Evolutionary conservation across 2,797 vertebrate species (phyloP).

Genomic region (Coendou prehensilis): DNA sequence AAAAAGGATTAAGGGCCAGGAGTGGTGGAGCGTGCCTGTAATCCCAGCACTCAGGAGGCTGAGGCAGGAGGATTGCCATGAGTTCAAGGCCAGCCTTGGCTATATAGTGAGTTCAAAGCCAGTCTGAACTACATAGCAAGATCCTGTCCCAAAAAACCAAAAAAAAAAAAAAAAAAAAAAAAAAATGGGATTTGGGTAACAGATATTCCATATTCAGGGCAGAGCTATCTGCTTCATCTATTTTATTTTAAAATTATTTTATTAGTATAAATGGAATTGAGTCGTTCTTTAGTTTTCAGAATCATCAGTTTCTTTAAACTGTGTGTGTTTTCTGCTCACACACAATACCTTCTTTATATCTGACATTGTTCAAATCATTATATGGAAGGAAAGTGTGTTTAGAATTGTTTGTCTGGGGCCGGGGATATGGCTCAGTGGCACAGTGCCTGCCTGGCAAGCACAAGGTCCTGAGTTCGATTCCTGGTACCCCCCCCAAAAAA

Average conservation of each 20-base stretch:
- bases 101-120: neutral
- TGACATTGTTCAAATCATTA: neutral
- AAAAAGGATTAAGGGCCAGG: neutral
- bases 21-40: neutral
- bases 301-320: neutral
- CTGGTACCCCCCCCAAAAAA: too few species aligned
- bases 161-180: too few species aligned
- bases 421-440: too few species aligned
- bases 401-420: neutral
- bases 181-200: conserved; percentile 7
- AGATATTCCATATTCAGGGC: neutral
- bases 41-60: neutral
- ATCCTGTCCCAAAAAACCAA: neutral
- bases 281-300: neutral
- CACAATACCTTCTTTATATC: neutral
- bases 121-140: neutral
- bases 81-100: neutral
- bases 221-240: neutral
- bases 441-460: too few species aligned
- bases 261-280: too few species aligned
- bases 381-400: conserved; percentile 32
- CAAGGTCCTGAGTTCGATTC: too few species aligned
- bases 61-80: neutral
- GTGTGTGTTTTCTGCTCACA: neutral
- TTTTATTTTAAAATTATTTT: neutral